Conservation (phyloP, 1,140 invertebrate genomes). For the Leptinotarsa undecemlineata region DNA sequence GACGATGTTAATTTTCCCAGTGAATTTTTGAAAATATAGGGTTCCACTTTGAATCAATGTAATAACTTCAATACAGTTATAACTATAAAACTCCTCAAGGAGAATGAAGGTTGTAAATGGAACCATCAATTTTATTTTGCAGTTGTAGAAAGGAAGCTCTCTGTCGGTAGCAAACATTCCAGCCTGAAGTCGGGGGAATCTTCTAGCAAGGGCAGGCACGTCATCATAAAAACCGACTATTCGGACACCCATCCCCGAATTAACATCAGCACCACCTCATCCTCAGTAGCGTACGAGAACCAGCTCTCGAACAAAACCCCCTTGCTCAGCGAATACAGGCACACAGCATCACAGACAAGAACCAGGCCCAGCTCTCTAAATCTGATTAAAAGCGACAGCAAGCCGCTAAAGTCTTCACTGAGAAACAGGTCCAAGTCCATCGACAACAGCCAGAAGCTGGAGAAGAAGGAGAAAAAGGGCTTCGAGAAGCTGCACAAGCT, state of each 20-base stretch:
- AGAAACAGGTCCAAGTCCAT: slow-evolving; percentile 51
- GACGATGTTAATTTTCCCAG: no score
- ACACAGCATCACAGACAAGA: slow-evolving; percentile 29
- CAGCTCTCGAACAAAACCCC: slow-evolving; percentile 31
- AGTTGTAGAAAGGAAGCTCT: slow-evolving; percentile 43
- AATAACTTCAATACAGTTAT: no score
- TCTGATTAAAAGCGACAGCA: slow-evolving; percentile 37
- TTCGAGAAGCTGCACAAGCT: slow-evolving; percentile 55
- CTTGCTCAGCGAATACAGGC: slow-evolving; percentile 31
- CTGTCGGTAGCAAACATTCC: slow-evolving; percentile 40
- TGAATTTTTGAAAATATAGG: no score
- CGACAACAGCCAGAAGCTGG: slow-evolving; percentile 41
- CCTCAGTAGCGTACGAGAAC: slow-evolving; percentile 41
- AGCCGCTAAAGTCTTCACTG: slow-evolving; percentile 28
- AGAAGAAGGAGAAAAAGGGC: slow-evolving; percentile 38
- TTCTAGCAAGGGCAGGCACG: slow-evolving; percentile 43
- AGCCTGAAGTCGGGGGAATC: slow-evolving; percentile 40
- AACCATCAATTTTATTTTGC: not conserved
- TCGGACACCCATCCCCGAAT: slow-evolving; percentile 35
- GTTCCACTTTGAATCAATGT: no score
- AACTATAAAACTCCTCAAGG: no score
- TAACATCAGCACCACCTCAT: slow-evolving; percentile 39
- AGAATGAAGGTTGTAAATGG: no score
- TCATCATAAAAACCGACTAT: slow-evolving; percentile 47
- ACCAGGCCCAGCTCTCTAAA: slow-evolving; percentile 42